Evolutionary conservation across 2,797 vertebrate species (phyloP).

Genomic region (Muraenolepis orangiensis): DNA sequence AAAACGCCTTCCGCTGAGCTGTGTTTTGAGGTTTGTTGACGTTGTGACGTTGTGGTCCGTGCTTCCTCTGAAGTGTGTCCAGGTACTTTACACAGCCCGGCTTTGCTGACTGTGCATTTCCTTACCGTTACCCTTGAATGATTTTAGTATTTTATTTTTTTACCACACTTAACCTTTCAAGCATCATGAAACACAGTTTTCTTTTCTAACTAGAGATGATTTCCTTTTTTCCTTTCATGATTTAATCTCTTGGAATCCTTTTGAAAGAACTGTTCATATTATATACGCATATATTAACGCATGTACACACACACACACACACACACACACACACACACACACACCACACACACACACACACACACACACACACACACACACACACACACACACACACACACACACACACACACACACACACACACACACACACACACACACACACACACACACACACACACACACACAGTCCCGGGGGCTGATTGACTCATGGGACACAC

Average conservation of each 20-base stretch:
- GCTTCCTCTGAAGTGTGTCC: constrained; percentile 36
- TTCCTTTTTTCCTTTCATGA: constrained; percentile 2
- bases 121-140: constrained; percentile 49
- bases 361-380: too few relatives aligned
- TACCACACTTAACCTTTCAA: background rate
- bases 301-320: background rate
- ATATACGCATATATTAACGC: background rate
- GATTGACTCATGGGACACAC: background rate
- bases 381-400: too few relatives aligned
- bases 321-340: too few relatives aligned
- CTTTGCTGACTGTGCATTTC: constrained; percentile 41
- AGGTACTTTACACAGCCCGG: constrained; percentile 64
- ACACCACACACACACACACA: background rate
- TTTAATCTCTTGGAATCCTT: constrained; percentile 23
- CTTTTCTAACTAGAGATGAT: constrained; percentile 4
- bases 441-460: too few relatives aligned
- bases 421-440: too few relatives aligned
- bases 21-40: constrained; percentile 62
- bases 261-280: background rate
- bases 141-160: constrained; percentile 47
- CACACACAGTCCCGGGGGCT: background rate
- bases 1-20: constrained; percentile 41
- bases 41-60: constrained; percentile 58
- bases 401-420: too few relatives aligned
- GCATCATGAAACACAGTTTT: background rate